phyloP scores from a whole-genome alignment of 2,113 vertebrate species.

The Eurystomus gularis region DNA sequence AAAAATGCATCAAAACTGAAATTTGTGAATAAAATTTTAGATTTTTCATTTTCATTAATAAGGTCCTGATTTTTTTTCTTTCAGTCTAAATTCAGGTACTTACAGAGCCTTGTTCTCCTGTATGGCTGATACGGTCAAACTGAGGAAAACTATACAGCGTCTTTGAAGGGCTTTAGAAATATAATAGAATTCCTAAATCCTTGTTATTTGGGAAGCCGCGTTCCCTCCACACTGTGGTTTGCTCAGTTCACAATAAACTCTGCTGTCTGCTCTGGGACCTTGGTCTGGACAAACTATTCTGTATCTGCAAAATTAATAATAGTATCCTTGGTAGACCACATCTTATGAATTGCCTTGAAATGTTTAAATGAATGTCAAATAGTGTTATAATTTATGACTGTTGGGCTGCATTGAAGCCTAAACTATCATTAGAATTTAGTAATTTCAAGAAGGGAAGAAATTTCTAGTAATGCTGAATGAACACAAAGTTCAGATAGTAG shows the following conservation, averaged over 20 bases:
- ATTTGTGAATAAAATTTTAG: not conserved
- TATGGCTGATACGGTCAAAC: not conserved
- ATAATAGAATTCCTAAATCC: not conserved
- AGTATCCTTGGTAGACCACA: not conserved
- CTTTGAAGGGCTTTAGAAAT: not conserved
- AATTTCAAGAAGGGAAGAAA: not conserved
- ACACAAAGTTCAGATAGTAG: not conserved
- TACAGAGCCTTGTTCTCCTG: not conserved
- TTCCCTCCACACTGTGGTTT: not conserved
- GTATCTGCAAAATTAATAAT: not conserved
- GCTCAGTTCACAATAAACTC: not conserved
- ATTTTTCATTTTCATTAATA: not conserved
- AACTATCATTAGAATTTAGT: not conserved
- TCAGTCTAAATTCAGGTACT: not conserved
- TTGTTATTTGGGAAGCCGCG: not conserved
- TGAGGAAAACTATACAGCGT: not conserved
- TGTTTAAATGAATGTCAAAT: not conserved
- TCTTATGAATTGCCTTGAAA: not conserved
- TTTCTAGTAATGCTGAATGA: not conserved
- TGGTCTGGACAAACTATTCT: not conserved
- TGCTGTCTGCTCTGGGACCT: not conserved
- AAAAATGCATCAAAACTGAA: not conserved
- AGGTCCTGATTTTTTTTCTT: not conserved
- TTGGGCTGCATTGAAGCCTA: not conserved
- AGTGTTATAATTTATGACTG: not conserved